phyloP scores from a whole-genome alignment of 2,888 invertebrate genomes.

The Idaea biselata region DNA sequence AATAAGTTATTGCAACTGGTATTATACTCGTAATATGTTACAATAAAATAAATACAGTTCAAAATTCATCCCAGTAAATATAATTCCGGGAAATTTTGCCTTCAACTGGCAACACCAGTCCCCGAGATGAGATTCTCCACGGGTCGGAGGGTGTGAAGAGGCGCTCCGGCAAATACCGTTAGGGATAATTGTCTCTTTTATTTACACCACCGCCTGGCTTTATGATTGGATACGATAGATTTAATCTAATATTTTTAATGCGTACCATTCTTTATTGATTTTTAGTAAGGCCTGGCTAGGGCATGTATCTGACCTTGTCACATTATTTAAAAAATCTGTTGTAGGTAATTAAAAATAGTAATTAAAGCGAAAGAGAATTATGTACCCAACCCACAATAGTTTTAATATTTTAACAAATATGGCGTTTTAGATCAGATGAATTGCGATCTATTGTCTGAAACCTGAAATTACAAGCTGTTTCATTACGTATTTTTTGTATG shows the following conservation, averaged over 20 bases:
- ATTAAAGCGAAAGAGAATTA: too few species aligned
- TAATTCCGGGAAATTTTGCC: conserved; percentile 14
- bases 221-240: conserved; percentile 42
- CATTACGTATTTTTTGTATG: neutral
- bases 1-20: neutral
- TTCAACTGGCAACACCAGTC: conserved; percentile 38
- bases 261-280: conserved; percentile 4
- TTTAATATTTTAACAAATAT: too few species aligned
- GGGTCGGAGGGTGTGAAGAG: conserved; percentile 60
- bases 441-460: neutral
- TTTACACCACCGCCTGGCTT: conserved; percentile 48
- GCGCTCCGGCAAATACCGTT: conserved; percentile 60
- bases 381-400: too few species aligned
- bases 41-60: neutral
- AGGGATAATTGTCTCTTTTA: conserved; percentile 66
- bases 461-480: neutral
- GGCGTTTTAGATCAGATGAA: too few species aligned
- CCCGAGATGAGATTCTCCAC: conserved; percentile 49
- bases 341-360: too few species aligned
- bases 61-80: neutral
- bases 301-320: conserved; percentile 7
- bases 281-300: conserved; percentile 5
- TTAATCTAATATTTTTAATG: conserved; percentile 14
- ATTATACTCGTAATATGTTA: neutral
- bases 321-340: too few species aligned